Evolutionary conservation across 1,140 invertebrate species (phyloP), one percentile per base, ranked within the genome.

Genomic region (Trichonephila clavata): DNA sequence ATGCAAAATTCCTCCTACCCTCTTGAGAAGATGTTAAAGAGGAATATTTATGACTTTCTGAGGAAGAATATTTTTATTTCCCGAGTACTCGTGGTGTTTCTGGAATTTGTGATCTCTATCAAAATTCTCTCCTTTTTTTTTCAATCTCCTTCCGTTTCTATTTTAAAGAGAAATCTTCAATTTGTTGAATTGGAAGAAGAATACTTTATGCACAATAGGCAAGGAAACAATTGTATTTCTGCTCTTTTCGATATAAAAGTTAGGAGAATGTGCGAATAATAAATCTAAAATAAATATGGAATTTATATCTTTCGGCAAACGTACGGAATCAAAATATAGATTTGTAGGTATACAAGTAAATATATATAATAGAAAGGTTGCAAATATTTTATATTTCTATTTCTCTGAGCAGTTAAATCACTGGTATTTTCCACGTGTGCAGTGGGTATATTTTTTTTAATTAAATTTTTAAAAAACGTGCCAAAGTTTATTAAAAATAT

Each of bases 21-120:
- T 65, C 59, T 60, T 6, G 61, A 59, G 91, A 86, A 43, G 91
- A 83, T 92, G 77, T 92, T 86, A 86, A 86, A 92, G 91, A 92
- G 83, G 91, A 92, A 92, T 92, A 92, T 92, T 92, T 92, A 92
- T 92, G 91, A 92, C 91, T 91, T 91, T 91, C 77, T 60, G 77
- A 59, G 20, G 59, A 59, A 57, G 61, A 86, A 77, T 61, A 77
- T 86, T 86, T 92, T 86, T 92, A 86, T 92, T 92, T 92, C 81
- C n/a, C 16, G 10, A n/a, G 27, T 92, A 86, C 81, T 57, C 27
- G 59, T 57, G 90, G 90, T 83, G 90, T 92, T 84, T 84, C 91
- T 50, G 91, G 91, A 86, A 92, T 71, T 92, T 71, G 81, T 50
- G 27, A 39, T 92, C 63, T 92, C 81, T 86, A 50, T 83, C 80